Conservation (phyloP, 2,888 invertebrate species). For the Eulithis prunata region DNA sequence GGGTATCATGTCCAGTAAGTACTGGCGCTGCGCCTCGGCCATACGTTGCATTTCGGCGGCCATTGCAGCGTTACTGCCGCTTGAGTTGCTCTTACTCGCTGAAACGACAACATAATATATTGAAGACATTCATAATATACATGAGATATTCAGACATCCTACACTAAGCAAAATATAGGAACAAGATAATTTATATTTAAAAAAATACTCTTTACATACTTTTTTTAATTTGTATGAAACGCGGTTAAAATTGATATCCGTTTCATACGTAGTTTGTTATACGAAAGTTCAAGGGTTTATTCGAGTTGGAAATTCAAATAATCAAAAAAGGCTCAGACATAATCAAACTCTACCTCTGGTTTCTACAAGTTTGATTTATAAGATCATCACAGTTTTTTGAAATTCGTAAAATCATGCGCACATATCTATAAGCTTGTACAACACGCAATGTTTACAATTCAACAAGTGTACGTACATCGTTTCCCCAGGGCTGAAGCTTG, state of each 20-base stretch:
- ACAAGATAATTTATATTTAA: too few species aligned
- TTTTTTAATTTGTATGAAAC: too few species aligned
- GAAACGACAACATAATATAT: constrained; percentile 13
- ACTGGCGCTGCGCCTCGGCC: constrained; percentile 96
- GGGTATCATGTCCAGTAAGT: constrained; percentile 98
- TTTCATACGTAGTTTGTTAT: too few species aligned
- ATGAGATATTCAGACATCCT: too few species aligned
- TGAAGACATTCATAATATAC: background rate
- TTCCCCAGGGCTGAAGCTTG: constrained; percentile 87
- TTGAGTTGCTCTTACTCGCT: constrained; percentile 70
- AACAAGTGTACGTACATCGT: constrained; percentile 65
- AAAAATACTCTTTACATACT: too few species aligned
- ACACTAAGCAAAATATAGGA: too few species aligned
- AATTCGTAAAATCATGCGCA: too few species aligned
- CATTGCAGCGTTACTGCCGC: constrained; percentile 72
- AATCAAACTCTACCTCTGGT: constrained; percentile 3
- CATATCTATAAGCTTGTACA: too few species aligned
- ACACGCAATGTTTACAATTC: too few species aligned
- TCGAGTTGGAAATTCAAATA: too few species aligned
- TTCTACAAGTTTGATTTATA: background rate
- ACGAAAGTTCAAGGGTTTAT: too few species aligned
- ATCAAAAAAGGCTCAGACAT: background rate
- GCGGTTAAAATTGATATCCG: too few species aligned
- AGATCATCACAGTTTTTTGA: background rate
- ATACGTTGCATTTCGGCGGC: constrained; percentile 93